Evolutionary conservation across 2,113 vertebrate genomes (phyloP).

Genomic region (Microtus richardsoni): DNA sequence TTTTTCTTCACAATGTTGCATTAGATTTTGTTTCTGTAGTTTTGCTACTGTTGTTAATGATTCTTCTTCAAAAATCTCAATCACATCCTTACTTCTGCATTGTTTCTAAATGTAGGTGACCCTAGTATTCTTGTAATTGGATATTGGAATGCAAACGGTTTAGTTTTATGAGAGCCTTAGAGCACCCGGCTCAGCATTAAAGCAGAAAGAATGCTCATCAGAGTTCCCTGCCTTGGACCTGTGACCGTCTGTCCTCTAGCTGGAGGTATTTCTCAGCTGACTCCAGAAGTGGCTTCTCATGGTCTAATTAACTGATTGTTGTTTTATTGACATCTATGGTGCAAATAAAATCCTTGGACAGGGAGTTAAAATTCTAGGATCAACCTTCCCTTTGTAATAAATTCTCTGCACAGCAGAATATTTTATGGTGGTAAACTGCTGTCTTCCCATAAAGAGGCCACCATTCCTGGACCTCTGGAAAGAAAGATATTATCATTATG

Average conservation of each 20-base stretch:
- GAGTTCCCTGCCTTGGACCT: neutral
- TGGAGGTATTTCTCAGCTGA: slow-evolving; percentile 23
- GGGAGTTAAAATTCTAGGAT: neutral
- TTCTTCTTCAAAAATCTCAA: neutral
- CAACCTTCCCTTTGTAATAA: slow-evolving; percentile 5
- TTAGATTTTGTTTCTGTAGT: neutral
- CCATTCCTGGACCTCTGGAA: neutral
- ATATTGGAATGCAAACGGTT: neutral
- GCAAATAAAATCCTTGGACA: neutral
- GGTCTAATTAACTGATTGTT: slow-evolving; percentile 22
- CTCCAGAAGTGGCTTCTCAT: neutral
- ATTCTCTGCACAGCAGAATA: neutral
- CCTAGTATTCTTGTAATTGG: neutral
- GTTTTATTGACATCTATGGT: neutral
- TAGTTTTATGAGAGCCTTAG: neutral
- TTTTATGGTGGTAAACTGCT: neutral
- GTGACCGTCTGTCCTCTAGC: neutral
- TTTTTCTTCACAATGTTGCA: neutral
- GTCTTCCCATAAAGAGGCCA: neutral
- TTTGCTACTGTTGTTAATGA: neutral
- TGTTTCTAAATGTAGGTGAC: slow-evolving; percentile 11
- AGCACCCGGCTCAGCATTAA: neutral
- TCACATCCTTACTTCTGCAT: neutral
- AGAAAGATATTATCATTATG: neutral
- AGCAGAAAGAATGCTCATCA: neutral